Evolutionary conservation across 2,113 vertebrate species (phyloP).

Genomic region (Camelus dromedarius): DNA sequence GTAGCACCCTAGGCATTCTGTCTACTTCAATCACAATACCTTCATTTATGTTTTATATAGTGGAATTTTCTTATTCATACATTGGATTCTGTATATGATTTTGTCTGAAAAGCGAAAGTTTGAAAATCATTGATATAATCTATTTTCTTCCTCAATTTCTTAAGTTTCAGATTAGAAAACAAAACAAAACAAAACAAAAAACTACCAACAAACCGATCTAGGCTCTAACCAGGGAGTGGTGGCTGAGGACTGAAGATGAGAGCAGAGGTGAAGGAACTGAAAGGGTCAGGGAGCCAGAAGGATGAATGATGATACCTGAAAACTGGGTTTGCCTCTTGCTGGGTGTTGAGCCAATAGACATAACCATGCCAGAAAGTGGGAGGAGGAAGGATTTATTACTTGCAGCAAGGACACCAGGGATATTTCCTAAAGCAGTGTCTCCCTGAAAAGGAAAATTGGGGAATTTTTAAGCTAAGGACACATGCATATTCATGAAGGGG

Average conservation of each 20-base stretch:
- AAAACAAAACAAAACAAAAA: neutral
- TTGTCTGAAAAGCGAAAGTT: conserved; percentile 31
- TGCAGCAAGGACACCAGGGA: too few species aligned
- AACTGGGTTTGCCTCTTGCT: too few species aligned
- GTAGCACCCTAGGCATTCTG: neutral
- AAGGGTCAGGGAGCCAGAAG: neutral
- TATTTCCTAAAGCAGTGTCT: too few species aligned
- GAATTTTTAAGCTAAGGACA: too few species aligned
- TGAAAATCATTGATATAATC: neutral
- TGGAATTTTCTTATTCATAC: neutral
- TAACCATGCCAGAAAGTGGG: too few species aligned
- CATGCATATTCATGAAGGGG: too few species aligned
- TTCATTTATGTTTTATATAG: neutral
- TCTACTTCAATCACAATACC: neutral
- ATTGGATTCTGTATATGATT: neutral
- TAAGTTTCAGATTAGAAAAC: neutral
- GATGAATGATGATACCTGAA: neutral
- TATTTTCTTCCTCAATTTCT: conserved; percentile 16
- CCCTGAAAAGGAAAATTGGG: too few species aligned
- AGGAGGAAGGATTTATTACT: too few species aligned
- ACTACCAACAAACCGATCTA: neutral
- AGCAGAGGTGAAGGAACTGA: neutral
- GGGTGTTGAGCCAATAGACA: too few species aligned
- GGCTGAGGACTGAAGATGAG: neutral
- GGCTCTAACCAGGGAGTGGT: neutral